Evolutionary conservation across 2,797 vertebrate species (phyloP).

Genomic region (Propithecus deckenii): DNA sequence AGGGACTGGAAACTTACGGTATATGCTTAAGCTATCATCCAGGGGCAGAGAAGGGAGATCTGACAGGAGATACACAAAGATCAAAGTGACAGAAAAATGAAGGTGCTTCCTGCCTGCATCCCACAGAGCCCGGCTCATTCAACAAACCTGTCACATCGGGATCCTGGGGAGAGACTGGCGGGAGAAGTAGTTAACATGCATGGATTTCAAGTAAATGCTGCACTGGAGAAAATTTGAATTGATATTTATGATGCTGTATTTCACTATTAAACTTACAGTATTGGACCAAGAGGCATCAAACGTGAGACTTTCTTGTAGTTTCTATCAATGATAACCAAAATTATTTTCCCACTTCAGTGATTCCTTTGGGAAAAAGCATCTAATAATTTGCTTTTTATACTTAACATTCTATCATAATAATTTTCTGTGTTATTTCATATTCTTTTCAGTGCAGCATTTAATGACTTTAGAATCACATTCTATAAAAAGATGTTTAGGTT

Average conservation of each 20-base stretch:
- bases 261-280: not conserved
- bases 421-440: not conserved
- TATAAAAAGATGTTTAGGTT: not conserved
- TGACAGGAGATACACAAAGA: not conserved
- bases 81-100: conserved; percentile 16
- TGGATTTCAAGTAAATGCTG: not conserved
- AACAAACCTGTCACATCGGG: not conserved
- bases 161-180: not conserved
- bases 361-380: not conserved
- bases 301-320: not conserved
- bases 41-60: not conserved
- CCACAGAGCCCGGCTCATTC: not conserved
- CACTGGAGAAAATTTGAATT: not conserved
- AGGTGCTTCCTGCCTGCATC: not conserved
- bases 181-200: not conserved
- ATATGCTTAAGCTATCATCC: not conserved
- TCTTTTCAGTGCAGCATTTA: not conserved
- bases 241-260: not conserved
- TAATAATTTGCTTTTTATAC: not conserved
- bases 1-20: not conserved
- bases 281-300: not conserved
- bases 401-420: not conserved
- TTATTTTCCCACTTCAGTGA: not conserved
- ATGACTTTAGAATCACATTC: not conserved
- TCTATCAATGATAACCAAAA: not conserved